Conservation (phyloP, 2,888 invertebrate genomes). For the Sarcophaga variegata region DNA sequence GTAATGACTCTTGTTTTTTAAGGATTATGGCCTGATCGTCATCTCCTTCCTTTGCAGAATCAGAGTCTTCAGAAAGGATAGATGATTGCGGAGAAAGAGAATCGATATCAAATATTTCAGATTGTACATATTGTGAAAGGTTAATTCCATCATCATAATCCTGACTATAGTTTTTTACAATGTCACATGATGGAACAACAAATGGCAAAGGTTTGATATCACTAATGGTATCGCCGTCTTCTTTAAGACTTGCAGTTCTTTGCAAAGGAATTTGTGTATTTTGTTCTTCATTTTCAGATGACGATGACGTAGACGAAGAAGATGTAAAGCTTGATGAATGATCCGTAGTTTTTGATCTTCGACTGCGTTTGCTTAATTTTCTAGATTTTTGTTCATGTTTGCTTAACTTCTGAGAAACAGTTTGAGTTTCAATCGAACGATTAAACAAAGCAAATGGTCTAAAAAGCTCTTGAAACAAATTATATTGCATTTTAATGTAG, state of each 20-base stretch:
- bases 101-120: conserved; percentile 73
- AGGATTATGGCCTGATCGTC: conserved; percentile 1
- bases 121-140: conserved; percentile 74
- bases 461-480: conserved; percentile 68
- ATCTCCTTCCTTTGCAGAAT: conserved; percentile 45
- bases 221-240: conserved; percentile 7
- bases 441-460: conserved; percentile 69
- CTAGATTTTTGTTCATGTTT: conserved; percentile 70
- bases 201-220: conserved; percentile 31
- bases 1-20: background rate
- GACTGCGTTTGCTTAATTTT: conserved; percentile 72
- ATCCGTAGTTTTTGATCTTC: conserved; percentile 66
- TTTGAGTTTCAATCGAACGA: conserved; percentile 52
- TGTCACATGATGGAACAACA: background rate
- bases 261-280: background rate
- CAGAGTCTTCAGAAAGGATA: conserved; percentile 49
- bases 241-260: background rate
- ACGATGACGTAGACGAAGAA: conserved; percentile 37
- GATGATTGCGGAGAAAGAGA: conserved; percentile 60
- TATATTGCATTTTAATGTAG: conserved; percentile 72
- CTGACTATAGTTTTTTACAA: conserved; percentile 21
- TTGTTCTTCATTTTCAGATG: conserved; percentile 48
- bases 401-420: conserved; percentile 49
- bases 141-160: conserved; percentile 75
- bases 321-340: conserved; percentile 64